Evolutionary conservation across 2,113 vertebrate species (phyloP), one percentile per base, ranked within the genome.

Genomic region (Glaucomys volans): DNA sequence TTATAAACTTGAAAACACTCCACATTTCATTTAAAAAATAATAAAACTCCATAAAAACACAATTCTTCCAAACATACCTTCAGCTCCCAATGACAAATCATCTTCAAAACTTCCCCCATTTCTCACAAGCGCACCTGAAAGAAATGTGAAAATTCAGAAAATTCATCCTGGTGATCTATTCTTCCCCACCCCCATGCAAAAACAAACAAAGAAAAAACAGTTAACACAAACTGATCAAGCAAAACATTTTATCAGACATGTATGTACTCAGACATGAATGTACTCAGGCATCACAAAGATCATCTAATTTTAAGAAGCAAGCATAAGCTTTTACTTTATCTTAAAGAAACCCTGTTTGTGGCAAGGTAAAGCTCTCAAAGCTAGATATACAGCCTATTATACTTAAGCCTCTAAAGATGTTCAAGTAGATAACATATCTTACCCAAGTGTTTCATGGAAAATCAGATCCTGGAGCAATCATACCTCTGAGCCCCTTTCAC

Each of bases 101-200:
- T 99, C 99, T 99, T 99, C 99, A 99, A 99, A 99, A 98, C 99
- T 99, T 98, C 99, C 99, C 98, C 99, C 99, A 98, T 99, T 99
- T 99, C 97, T 99, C 97, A 98, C 93, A 97, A 98, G 97, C 74
- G 97, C 98, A 98, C 99, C 99, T 99, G 98, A 98, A 98, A 98
- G 87, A 37, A 95, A 98, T 50, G 95, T 90, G 95, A 67, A 91
- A 97, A 72, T 79, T 98, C 75, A 97, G 54, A 74, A 96, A 87
- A 69, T 42, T 98, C 28, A 97, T 57, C 40, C 17, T 71, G 32
- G 3, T 59, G 50, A 71, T 50, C 8, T 50, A 66, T 97, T 95
- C 89, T 90, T 97, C 77, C 62, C 85, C 81, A 62, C 12, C 30
- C 94, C 35, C 17, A 93, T 10, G 74, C 69, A 83, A 97, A 57